Evolutionary conservation across 2,888 invertebrate species (phyloP).

Genomic region (Operophtera brumata): DNA sequence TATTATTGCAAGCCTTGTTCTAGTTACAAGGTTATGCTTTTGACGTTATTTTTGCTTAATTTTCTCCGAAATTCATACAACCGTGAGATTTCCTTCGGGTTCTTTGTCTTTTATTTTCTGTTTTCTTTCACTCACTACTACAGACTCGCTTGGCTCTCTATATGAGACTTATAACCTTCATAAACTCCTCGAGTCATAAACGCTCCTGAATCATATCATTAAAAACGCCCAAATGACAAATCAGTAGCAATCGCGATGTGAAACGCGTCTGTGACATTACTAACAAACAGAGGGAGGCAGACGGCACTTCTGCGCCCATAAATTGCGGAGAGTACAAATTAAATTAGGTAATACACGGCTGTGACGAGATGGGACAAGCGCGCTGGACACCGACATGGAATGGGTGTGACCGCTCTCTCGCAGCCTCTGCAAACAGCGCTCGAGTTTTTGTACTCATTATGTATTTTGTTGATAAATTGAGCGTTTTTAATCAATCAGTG

Average conservation of each 20-base stretch:
- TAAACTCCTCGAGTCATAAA: no score
- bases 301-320: slow-evolving; percentile 71
- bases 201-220: background rate
- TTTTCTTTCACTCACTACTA: no score
- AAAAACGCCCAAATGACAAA: slow-evolving; percentile 18
- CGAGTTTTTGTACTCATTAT: slow-evolving; percentile 26
- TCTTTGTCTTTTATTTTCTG: no score
- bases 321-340: slow-evolving; percentile 77
- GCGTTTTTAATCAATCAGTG: slow-evolving; percentile 21
- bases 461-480: slow-evolving; percentile 24
- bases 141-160: no score
- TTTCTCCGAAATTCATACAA: no score
- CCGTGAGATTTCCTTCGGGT: no score
- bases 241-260: slow-evolving; percentile 25
- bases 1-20: slow-evolving; percentile 4
- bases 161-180: no score
- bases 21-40: background rate
- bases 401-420: slow-evolving; percentile 65
- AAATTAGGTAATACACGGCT: slow-evolving; percentile 78
- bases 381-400: slow-evolving; percentile 66
- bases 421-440: slow-evolving; percentile 25
- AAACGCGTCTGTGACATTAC: slow-evolving; percentile 41
- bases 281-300: slow-evolving; percentile 61
- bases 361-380: slow-evolving; percentile 74
- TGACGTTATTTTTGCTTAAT: no score